These are phyloP conservation scores for Egretta garzetta DNA, from an alignment of 2,113 vertebrate species.

Conservation along the genomic window DNA sequence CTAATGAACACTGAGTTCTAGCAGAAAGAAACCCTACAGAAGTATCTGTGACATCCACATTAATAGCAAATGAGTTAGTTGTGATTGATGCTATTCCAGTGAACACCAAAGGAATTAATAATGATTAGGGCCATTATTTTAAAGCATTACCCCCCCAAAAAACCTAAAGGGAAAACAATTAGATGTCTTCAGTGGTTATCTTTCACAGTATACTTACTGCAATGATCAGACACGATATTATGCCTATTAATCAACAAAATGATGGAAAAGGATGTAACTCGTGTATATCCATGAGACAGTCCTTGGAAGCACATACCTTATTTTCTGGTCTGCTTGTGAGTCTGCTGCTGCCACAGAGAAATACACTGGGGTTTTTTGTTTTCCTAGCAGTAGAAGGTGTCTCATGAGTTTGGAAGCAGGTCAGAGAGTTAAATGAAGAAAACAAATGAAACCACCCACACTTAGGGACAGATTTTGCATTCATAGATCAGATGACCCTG, in stretches of 20 bases:
- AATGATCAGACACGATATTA: constrained; percentile 69
- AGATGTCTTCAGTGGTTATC: constrained; percentile 67
- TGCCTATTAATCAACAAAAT: constrained; percentile 70
- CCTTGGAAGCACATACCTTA: not conserved
- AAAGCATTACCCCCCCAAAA: constrained; percentile 43
- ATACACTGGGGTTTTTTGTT: not conserved
- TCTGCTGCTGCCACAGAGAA: not conserved
- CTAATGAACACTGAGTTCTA: constrained; percentile 62
- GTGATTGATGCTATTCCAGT: constrained; percentile 68
- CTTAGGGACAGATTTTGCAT: not conserved
- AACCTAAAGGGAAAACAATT: constrained; percentile 70
- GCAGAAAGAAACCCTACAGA: constrained; percentile 57
- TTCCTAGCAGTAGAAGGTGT: not conserved
- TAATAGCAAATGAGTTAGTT: constrained; percentile 72
- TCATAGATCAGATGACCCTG: not conserved
- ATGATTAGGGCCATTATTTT: constrained; percentile 75
- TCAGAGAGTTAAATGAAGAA: not conserved
- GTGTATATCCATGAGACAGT: constrained; percentile 22
- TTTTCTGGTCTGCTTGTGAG: constrained; percentile 12
- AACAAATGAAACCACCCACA: not conserved
- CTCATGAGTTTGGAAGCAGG: not conserved
- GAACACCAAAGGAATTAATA: constrained; percentile 74
- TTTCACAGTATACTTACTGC: constrained; percentile 69
- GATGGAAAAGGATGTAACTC: constrained; percentile 48
- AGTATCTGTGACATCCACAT: constrained; percentile 65